Evolutionary conservation across 2,797 vertebrate species (phyloP).

Genomic region (Acipenser transmontanus): DNA sequence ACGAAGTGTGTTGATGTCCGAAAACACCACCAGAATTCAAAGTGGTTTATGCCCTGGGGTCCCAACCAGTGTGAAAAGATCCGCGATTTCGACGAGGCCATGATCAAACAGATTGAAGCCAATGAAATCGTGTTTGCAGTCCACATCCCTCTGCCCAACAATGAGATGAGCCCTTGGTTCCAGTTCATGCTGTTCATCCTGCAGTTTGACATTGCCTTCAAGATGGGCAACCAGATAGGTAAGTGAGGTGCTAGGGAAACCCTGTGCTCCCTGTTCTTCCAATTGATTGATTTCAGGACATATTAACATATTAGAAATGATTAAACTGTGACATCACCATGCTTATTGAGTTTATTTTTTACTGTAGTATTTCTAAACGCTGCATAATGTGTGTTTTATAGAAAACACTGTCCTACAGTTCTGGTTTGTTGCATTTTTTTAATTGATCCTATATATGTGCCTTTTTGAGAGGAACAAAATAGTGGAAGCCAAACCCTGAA

Average conservation of each 20-base stretch:
- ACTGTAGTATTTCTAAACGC: no score
- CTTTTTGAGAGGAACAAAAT: constrained; percentile 5
- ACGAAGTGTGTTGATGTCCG: constrained; percentile 79
- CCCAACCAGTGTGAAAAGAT: constrained; percentile 78
- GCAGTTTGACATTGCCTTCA: constrained; percentile 89
- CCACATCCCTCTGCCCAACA: constrained; percentile 74
- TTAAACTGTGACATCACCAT: no score
- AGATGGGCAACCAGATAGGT: constrained; percentile 86
- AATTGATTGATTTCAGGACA: neutral
- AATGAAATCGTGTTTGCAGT: constrained; percentile 91
- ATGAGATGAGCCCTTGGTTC: constrained; percentile 97
- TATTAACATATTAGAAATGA: neutral
- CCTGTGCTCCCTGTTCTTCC: no score
- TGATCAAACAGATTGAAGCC: constrained; percentile 78
- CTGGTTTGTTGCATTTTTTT: no score
- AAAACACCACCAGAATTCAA: constrained; percentile 65
- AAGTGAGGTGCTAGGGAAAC: constrained; percentile 30
- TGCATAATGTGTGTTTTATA: no score
- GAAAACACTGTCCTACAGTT: no score
- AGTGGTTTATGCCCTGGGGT: constrained; percentile 92
- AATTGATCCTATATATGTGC: neutral
- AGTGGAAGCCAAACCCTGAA: constrained; percentile 13
- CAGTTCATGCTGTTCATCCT: constrained; percentile 94
- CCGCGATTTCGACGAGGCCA: constrained; percentile 76
- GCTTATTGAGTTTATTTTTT: no score